Evolutionary conservation across 2,113 vertebrate species (phyloP).

Genomic region (Chloropsis hardwickii): DNA sequence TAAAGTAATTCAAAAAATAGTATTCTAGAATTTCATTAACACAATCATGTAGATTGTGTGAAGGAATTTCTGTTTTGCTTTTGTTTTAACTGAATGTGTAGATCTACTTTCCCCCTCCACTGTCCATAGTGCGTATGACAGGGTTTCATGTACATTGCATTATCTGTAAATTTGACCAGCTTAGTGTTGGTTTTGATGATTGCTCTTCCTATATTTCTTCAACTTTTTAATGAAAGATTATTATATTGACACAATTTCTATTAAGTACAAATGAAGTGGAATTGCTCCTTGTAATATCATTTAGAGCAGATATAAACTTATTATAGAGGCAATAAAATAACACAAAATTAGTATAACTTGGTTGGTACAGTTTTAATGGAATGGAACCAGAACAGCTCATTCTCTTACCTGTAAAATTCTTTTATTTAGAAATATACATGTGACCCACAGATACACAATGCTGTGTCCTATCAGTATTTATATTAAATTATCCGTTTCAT

Average conservation of each 20-base stretch:
- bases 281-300: not conserved
- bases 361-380: not conserved
- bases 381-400: not conserved
- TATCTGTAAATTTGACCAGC: not conserved
- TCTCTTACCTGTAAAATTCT: not conserved
- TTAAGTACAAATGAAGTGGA: not conserved
- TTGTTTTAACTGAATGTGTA: not conserved
- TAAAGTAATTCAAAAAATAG: not conserved
- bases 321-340: not conserved
- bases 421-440: not conserved
- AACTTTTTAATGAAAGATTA: not conserved
- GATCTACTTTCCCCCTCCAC: accelerated
- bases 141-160: not conserved
- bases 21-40: not conserved
- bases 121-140: not conserved
- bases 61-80: not conserved
- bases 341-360: not conserved
- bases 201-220: not conserved
- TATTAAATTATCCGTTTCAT: not conserved
- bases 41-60: not conserved
- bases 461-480: not conserved
- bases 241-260: not conserved
- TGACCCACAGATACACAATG: not conserved
- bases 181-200: not conserved
- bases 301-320: not conserved